Conservation (phyloP, 1,140 invertebrate genomes). For the Drosophila subobscura region DNA sequence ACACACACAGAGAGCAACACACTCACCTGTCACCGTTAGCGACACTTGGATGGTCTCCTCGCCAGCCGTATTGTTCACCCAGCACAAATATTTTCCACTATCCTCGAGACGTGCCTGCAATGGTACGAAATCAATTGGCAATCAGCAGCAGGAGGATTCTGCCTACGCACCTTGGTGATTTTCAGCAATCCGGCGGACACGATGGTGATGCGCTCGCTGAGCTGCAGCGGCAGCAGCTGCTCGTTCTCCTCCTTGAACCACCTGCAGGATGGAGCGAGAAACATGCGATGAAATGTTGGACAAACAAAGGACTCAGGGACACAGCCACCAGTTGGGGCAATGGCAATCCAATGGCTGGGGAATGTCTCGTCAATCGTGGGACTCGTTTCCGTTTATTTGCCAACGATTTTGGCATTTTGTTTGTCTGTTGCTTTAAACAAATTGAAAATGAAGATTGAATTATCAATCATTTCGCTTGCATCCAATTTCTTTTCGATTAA, state of each 20-base stretch:
- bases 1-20: constrained; percentile 6
- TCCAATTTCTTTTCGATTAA: constrained; percentile 10
- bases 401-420: constrained; percentile 56
- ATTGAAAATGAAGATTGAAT: constrained; percentile 68
- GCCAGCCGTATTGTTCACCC: constrained; percentile 94
- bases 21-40: constrained; percentile 87
- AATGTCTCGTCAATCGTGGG: constrained; percentile 32
- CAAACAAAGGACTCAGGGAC: constrained; percentile 38
- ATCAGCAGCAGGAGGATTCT: constrained; percentile 41
- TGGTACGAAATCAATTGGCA: constrained; percentile 74
- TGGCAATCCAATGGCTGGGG: constrained; percentile 1
- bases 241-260: constrained; percentile 89
- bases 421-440: constrained; percentile 53
- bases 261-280: constrained; percentile 69
- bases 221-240: constrained; percentile 86
- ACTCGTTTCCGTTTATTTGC: constrained; percentile 52
- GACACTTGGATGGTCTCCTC: constrained; percentile 93
- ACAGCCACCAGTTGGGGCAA: constrained; percentile 16
- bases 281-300: constrained; percentile 27
- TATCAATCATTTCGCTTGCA: constrained; percentile 58
- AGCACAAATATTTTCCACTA: constrained; percentile 92
- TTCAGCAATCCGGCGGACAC: constrained; percentile 87
- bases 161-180: constrained; percentile 85
- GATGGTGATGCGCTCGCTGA: constrained; percentile 86
- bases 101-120: constrained; percentile 88